These are phyloP conservation scores for Luperina testacea DNA, from an alignment of 2,888 invertebrate species.

Conservation along the genomic window DNA sequence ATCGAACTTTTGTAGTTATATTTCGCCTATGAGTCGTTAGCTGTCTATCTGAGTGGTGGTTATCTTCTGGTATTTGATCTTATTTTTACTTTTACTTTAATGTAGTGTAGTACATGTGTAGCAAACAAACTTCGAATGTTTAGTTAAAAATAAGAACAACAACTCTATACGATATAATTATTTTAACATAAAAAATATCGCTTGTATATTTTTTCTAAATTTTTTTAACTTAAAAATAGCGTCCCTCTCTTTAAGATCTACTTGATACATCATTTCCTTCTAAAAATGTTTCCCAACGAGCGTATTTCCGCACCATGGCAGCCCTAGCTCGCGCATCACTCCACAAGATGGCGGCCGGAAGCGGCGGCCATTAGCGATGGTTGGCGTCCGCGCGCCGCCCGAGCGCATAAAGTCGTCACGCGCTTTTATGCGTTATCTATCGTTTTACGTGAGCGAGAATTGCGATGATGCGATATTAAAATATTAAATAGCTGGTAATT, in stretches of 20 bases:
- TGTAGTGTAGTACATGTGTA: neutral
- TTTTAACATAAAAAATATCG: neutral
- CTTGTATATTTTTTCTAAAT: too few species aligned
- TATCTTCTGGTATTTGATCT: neutral
- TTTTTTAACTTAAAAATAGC: conserved; percentile 35
- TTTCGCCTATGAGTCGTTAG: neutral
- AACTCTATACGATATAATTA: neutral
- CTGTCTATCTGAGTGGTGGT: conserved; percentile 8
- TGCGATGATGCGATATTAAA: neutral
- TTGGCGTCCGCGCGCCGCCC: conserved; percentile 68
- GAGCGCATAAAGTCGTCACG: conserved; percentile 58
- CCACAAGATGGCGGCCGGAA: conserved; percentile 77
- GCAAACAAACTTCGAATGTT: neutral
- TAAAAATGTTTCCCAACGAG: conserved; percentile 59
- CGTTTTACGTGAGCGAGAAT: neutral
- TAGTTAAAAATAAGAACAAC: neutral
- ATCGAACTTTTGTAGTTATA: neutral
- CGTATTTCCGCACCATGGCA: conserved; percentile 56
- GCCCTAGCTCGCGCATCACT: conserved; percentile 56
- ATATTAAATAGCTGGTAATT: neutral
- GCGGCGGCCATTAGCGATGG: conserved; percentile 75
- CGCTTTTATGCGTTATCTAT: conserved; percentile 43
- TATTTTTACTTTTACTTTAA: neutral
- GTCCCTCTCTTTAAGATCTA: conserved; percentile 29
- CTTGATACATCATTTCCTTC: conserved; percentile 61